Conservation (phyloP, 1,140 invertebrate species). For the Mercenaria mercenaria region DNA sequence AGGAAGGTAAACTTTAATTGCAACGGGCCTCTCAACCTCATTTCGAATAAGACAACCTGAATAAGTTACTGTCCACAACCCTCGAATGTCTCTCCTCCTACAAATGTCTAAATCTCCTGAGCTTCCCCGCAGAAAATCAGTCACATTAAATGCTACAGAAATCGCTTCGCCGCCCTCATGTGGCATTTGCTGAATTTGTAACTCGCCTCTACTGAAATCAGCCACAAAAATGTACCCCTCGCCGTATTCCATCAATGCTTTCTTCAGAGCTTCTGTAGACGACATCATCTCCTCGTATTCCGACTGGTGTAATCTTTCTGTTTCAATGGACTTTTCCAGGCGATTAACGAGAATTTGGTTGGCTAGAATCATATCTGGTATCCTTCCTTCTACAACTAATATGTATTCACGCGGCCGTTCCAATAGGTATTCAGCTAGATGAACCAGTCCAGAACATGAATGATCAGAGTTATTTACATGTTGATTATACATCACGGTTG, state of each 20-base stretch:
- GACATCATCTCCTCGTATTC: constrained; percentile 59
- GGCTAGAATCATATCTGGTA: constrained; percentile 59
- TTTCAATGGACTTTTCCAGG: background rate
- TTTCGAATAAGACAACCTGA: constrained; percentile 39
- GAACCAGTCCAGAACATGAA: background rate
- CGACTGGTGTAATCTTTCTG: constrained; percentile 36
- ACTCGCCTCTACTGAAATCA: constrained; percentile 46
- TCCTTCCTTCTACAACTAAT: constrained; percentile 17
- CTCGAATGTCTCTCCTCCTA: constrained; percentile 7
- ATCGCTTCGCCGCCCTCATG: background rate
- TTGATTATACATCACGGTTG: constrained; percentile 22
- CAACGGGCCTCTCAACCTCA: constrained; percentile 49
- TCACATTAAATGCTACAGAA: constrained; percentile 43
- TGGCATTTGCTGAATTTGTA: constrained; percentile 31
- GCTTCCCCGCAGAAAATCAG: constrained; percentile 40
- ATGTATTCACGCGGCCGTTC: constrained; percentile 56
- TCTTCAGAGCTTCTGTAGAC: constrained; percentile 1
- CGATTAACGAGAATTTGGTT: constrained; percentile 46
- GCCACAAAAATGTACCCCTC: constrained; percentile 62
- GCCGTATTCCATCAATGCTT: constrained; percentile 43
- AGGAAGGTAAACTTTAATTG: constrained; percentile 63
- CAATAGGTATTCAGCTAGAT: constrained; percentile 47
- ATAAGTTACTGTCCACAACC: constrained; percentile 64
- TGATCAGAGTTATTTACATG: background rate
- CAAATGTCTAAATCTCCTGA: constrained; percentile 12